A percentile compares a stretch with the other conserved stretches of the same genome.
Evolutionary conservation across 2,113 vertebrate genomes (phyloP).

Genomic region (Neogale vison): DNA sequence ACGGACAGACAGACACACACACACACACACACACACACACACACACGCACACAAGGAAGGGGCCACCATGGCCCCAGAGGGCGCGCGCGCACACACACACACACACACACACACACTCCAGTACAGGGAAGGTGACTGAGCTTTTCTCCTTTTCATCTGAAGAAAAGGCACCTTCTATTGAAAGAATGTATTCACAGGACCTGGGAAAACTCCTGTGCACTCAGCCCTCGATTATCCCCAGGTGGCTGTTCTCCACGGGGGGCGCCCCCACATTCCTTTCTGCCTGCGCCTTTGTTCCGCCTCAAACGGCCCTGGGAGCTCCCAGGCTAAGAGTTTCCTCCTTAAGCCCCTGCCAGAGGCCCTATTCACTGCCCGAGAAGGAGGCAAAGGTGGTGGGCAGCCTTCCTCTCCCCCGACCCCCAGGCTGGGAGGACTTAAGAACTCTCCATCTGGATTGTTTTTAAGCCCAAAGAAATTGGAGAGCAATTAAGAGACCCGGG

Average conservation of each 20-base stretch:
- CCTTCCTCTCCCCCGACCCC: not conserved
- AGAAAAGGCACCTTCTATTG: slow-evolving; percentile 76
- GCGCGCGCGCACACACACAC: not conserved
- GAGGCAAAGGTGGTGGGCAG: slow-evolving; percentile 48
- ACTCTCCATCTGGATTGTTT: slow-evolving; percentile 61
- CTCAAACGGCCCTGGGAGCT: slow-evolving; percentile 48
- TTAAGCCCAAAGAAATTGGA: slow-evolving; percentile 71
- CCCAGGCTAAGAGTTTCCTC: slow-evolving; percentile 68
- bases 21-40: not conserved
- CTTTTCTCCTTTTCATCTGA: slow-evolving; percentile 68
- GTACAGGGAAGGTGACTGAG: slow-evolving; percentile 60
- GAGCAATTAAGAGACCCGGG: slow-evolving; percentile 66
- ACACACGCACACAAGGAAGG: not conserved
- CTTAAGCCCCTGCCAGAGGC: slow-evolving; percentile 73
- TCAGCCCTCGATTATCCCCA: slow-evolving; percentile 61
- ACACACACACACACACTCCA: not conserved
- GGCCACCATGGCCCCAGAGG: not conserved
- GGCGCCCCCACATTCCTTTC: slow-evolving; percentile 70
- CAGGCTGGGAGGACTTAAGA: slow-evolving; percentile 24
- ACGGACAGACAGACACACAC: not conserved
- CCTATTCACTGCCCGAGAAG: slow-evolving; percentile 63
- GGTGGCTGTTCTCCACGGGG: slow-evolving; percentile 62
- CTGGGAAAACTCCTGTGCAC: slow-evolving; percentile 61
- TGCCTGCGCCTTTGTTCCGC: slow-evolving; percentile 65
- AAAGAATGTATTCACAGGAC: slow-evolving; percentile 65